phyloP scores from a whole-genome alignment of 2,888 invertebrate genomes.

The Heliconius sara region DNA sequence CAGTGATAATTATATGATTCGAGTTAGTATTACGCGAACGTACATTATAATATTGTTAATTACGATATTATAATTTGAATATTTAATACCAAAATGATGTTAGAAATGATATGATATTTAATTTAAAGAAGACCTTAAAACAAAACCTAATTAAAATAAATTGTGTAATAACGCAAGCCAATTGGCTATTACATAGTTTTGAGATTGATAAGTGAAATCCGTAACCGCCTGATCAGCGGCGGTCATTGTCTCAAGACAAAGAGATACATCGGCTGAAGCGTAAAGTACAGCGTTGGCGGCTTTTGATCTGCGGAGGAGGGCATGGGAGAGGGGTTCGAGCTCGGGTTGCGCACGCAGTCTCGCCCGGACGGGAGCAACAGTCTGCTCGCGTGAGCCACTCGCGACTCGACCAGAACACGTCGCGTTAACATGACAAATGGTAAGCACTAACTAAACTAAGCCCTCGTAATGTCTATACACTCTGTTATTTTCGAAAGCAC shows the following conservation, averaged over 20 bases:
- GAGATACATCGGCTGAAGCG: slow-evolving; percentile 61
- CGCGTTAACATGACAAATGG: slow-evolving; percentile 76
- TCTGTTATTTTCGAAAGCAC: slow-evolving; percentile 44
- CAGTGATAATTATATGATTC: slow-evolving; percentile 19
- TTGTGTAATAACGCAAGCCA: not conserved
- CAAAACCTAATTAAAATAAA: not conserved
- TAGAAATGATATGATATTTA: not conserved
- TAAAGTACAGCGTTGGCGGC: slow-evolving; percentile 53
- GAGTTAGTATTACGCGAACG: not conserved
- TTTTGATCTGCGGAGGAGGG: slow-evolving; percentile 52
- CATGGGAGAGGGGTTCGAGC: slow-evolving; percentile 54
- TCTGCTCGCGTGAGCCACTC: slow-evolving; percentile 79
- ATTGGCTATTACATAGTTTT: not conserved
- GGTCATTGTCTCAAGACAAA: slow-evolving; percentile 58
- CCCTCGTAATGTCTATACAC: slow-evolving; percentile 39
- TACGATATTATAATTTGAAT: not conserved
- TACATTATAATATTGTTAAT: not conserved
- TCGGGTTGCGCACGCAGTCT: slow-evolving; percentile 69
- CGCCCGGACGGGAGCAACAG: slow-evolving; percentile 79
- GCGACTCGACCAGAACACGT: slow-evolving; percentile 64
- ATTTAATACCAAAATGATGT: not conserved
- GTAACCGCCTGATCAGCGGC: slow-evolving; percentile 30
- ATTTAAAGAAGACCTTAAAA: not conserved
- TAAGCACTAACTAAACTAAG: slow-evolving; percentile 64
- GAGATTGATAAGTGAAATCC: slow-evolving; percentile 3